phyloP scores from a whole-genome alignment of 2,888 invertebrate genomes.

The Tigriopus californicus region DNA sequence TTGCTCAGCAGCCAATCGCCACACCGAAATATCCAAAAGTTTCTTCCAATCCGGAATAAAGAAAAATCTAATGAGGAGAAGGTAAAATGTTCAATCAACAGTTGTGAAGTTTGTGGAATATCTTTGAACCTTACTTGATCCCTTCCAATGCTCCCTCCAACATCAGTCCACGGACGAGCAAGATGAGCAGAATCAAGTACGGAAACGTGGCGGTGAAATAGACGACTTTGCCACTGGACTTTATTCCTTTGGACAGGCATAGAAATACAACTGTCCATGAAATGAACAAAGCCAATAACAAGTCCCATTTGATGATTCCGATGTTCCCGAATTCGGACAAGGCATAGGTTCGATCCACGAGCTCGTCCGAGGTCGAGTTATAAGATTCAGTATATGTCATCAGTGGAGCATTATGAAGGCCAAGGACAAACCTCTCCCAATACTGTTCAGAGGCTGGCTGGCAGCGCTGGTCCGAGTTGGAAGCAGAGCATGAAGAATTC shows the following conservation, averaged over 20 bases:
- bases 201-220: conserved; percentile 25
- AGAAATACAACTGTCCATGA: conserved; percentile 25
- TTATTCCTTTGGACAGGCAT: conserved; percentile 25
- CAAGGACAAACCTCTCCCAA: neutral
- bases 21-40: conserved; percentile 34
- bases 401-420: neutral
- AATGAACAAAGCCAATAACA: conserved; percentile 23
- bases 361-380: neutral
- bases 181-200: conserved; percentile 22
- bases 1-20: conserved; percentile 66
- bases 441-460: conserved; percentile 26
- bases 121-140: conserved; percentile 16
- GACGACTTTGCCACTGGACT: conserved; percentile 25
- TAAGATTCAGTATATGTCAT: neutral
- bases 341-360: conserved; percentile 16
- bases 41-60: conserved; percentile 24
- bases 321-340: conserved; percentile 22
- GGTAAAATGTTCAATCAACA: neutral
- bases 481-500: neutral
- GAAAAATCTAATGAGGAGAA: conserved; percentile 30
- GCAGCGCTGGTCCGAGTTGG: neutral
- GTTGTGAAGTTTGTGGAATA: neutral
- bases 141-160: conserved; percentile 23
- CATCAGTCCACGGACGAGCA: conserved; percentile 22
- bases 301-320: conserved; percentile 23